Conservation (phyloP, 2,113 vertebrate genomes). For the Myotis lucifugus region DNA sequence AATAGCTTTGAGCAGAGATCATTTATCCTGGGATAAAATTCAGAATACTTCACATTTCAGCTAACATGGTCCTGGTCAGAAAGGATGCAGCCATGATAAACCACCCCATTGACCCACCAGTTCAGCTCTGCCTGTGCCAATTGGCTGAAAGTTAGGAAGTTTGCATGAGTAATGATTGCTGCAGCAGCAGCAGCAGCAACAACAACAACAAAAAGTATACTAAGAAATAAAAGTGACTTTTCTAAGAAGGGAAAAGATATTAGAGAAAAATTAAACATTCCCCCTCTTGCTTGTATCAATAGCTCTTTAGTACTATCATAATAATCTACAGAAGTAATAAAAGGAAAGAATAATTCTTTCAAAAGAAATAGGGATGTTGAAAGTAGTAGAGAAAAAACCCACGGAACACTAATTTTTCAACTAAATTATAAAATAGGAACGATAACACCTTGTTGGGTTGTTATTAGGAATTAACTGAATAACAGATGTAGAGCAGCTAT, state of each 20-base stretch:
- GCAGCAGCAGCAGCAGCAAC: too few relatives aligned
- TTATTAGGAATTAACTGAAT: slow-evolving; percentile 30
- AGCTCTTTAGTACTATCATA: not conserved
- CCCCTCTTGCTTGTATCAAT: not conserved
- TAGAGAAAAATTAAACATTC: not conserved
- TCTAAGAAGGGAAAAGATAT: not conserved
- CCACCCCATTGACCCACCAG: not conserved
- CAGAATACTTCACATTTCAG: not conserved
- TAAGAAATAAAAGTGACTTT: slow-evolving; percentile 8
- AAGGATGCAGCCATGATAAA: not conserved
- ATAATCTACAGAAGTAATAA: not conserved
- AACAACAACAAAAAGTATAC: not conserved
- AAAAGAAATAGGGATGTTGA: not conserved
- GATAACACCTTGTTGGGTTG: slow-evolving; percentile 19
- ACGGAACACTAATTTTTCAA: not conserved
- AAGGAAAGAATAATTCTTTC: slow-evolving; percentile 38
- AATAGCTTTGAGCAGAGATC: not conserved
- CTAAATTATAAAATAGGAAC: slow-evolving; percentile 39
- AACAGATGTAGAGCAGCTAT: not conserved
- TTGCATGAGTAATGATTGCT: not conserved
- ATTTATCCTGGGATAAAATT: not conserved
- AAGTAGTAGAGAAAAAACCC: not conserved
- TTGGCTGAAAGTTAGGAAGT: not conserved
- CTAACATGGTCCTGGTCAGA: not conserved
- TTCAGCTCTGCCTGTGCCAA: not conserved